Evolutionary conservation across 2,888 invertebrate genomes (phyloP), one percentile per base, ranked within the genome.

Genomic region (Ectobius pallidus): DNA sequence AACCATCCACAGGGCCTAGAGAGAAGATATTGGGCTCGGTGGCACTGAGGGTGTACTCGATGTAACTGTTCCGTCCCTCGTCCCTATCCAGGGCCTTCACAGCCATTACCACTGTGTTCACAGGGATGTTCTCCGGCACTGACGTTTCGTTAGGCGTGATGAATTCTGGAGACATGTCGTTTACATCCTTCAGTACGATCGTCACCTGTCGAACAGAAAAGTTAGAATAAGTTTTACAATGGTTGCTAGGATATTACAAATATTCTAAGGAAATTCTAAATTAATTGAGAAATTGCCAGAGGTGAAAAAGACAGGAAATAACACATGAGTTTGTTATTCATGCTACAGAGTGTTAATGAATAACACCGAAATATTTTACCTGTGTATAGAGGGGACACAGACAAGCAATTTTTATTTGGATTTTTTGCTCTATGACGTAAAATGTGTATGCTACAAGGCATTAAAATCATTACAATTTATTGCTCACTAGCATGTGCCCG

Each of bases 111-210:
- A 96, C 92, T 2, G 95, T 94, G 81, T 95, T 95, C 52, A 91
- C 82, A 14, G 94, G 91, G 74, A 93, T 91, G 83, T 96, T 96
- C 85, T 96, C 96, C 74, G 90, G 87, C 18, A 96, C 90, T 44
- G 91, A 85, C 39, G 95, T 93, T 80, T 90, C 89, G 80, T 93
- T 92, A 25, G 92, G 87, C 3, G 94, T 91, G 76, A 92, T 87
- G 83, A 97, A 95, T 80, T 91, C 90, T 3, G 97, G 97, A 44
- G 92, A 89, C 87, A 94, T 92, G 82, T 97, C 97, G 84, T 97
- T 97, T 75, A 95, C 92, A 83, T 97, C 97, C 81, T 93, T 91
- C 70, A 97, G 86, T 75, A 91, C 89, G 77, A 97, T 91, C 68
- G 92, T 92, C 72, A 96, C 95, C 95, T 96, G 86, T 25, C 3